phyloP scores from a whole-genome alignment of 2,888 invertebrate species.

The Eristalis intricaria region DNA sequence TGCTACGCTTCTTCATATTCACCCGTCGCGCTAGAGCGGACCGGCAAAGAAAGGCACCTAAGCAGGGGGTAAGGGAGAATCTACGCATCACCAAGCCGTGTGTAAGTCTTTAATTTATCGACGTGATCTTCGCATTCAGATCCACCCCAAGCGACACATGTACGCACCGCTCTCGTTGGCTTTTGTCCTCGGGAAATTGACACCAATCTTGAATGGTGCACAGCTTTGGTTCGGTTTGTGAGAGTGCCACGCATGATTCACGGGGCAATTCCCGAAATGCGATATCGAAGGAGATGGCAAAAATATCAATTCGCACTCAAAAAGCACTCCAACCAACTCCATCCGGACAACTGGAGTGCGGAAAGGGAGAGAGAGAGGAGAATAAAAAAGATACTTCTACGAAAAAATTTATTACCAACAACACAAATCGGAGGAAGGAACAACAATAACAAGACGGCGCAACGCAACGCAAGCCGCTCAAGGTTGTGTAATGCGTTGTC shows the following conservation, averaged over 20 bases:
- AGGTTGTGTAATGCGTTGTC: slow-evolving; percentile 51
- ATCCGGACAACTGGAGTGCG: not conserved
- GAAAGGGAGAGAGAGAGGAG: not conserved
- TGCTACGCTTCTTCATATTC: not conserved
- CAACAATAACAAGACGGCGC: slow-evolving; percentile 4
- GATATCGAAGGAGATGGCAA: slow-evolving; percentile 22
- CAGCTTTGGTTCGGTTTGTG: slow-evolving; percentile 52
- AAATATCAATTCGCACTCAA: slow-evolving; percentile 56
- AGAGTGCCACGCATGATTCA: slow-evolving; percentile 38
- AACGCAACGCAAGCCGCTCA: slow-evolving; percentile 2
- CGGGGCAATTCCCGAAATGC: slow-evolving; percentile 56
- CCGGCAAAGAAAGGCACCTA: slow-evolving; percentile 7
- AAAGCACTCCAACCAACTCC: slow-evolving; percentile 56
- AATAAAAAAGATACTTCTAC: slow-evolving; percentile 43
- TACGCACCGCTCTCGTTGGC: slow-evolving; percentile 19
- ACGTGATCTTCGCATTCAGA: slow-evolving; percentile 41
- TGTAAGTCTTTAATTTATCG: slow-evolving; percentile 66
- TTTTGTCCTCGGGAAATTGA: slow-evolving; percentile 56
- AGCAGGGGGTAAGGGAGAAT: slow-evolving; percentile 45
- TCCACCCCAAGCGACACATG: slow-evolving; percentile 1
- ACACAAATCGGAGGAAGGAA: slow-evolving; percentile 31
- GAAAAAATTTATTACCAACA: slow-evolving; percentile 59
- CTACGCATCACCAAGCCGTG: slow-evolving; percentile 47
- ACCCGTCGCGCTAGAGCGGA: not conserved
- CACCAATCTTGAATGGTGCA: slow-evolving; percentile 53